phyloP scores from a whole-genome alignment of 2,797 vertebrate genomes.

The Pseudochaenichthys georgianus region DNA sequence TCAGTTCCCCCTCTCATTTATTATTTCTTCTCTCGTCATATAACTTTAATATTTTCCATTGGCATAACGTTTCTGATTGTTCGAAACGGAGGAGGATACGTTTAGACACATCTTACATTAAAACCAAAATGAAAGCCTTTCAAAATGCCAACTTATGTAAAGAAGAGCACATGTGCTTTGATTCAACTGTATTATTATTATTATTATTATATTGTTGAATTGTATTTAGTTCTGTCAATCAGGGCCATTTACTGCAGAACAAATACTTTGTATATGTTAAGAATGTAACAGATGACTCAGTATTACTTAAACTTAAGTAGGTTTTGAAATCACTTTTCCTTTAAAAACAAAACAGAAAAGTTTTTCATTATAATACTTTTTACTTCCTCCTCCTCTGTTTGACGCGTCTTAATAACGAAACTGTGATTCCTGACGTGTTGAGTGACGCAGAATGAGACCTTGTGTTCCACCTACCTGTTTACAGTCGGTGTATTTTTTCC shows the following conservation, averaged over 20 bases:
- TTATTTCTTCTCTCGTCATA: neutral
- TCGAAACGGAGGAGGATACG: neutral
- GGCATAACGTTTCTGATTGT: neutral
- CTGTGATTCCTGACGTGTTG: neutral
- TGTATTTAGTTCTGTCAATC: neutral
- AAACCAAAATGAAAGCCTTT: neutral
- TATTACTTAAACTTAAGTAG: no score
- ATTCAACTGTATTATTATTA: neutral
- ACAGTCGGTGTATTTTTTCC: conserved; percentile 11
- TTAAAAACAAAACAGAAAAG: no score
- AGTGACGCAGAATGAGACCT: conserved; percentile 13
- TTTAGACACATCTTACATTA: neutral
- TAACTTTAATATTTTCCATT: no score
- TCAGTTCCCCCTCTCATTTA: neutral
- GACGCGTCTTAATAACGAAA: no score
- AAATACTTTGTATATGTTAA: neutral
- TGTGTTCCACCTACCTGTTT: neutral
- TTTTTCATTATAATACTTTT: neutral
- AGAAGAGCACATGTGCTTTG: neutral
- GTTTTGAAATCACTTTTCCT: neutral
- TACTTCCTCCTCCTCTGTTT: neutral
- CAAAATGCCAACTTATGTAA: neutral
- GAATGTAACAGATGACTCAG: no score
- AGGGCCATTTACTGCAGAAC: neutral
- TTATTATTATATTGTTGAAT: neutral